Evolutionary conservation across 2,113 vertebrate species (phyloP).

Genomic region (Columbina picui): DNA sequence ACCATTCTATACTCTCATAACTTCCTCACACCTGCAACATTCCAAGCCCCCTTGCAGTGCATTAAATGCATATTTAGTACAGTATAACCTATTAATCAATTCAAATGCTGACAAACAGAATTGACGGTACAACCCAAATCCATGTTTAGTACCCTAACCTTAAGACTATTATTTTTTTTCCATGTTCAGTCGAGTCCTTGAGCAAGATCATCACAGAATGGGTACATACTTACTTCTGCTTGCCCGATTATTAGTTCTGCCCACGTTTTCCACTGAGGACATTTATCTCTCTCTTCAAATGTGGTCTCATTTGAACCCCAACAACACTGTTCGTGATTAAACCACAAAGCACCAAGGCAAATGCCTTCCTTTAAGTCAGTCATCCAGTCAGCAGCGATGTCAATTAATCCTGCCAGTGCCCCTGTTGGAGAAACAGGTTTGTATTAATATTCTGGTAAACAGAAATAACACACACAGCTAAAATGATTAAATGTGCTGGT

Average conservation of each 20-base stretch:
- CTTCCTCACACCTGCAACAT: not conserved
- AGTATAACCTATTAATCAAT: not conserved
- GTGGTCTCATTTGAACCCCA: conserved; percentile 97
- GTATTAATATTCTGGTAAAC: not conserved
- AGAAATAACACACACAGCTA: not conserved
- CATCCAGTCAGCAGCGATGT: conserved; percentile 98
- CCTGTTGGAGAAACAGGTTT: conserved; percentile 74
- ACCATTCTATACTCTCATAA: not conserved
- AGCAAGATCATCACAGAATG: not conserved
- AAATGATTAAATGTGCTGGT: not conserved
- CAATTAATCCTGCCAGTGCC: conserved; percentile 96
- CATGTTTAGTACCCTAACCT: not conserved
- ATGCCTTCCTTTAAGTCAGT: conserved; percentile 98
- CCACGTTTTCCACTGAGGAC: conserved; percentile 99
- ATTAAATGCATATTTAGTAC: not conserved
- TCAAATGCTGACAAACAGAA: not conserved
- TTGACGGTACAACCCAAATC: not conserved
- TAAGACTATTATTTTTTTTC: not conserved
- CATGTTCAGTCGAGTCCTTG: not conserved
- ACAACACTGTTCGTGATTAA: conserved; percentile 98
- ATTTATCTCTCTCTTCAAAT: conserved; percentile 96
- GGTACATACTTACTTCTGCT: conserved; percentile 87
- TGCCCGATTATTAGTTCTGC: conserved; percentile 96
- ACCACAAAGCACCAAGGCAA: conserved; percentile 96
- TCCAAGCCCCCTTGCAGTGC: not conserved